A percentile compares a stretch with the other conserved stretches of the same genome.
phyloP scores from a whole-genome alignment of 2,113 vertebrate species.

The Triplophysa tibetana region DNA sequence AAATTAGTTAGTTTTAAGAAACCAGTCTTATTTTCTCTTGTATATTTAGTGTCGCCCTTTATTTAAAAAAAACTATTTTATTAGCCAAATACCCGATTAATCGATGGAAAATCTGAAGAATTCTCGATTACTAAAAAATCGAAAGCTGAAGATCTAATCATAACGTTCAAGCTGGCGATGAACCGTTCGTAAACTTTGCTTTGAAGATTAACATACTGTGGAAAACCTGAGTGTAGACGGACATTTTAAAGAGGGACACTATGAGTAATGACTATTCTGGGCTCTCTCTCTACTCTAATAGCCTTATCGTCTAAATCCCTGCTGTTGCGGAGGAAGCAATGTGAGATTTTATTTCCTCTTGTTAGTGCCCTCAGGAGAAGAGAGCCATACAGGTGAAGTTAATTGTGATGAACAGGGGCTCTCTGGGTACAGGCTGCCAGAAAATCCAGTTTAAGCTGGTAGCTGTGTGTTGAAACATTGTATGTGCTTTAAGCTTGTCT shows the following conservation, averaged over 20 bases:
- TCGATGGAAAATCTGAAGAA: too few relatives aligned
- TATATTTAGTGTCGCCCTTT: too few relatives aligned
- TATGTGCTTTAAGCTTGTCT: too few relatives aligned
- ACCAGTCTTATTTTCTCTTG: too few relatives aligned
- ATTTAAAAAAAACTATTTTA: too few relatives aligned
- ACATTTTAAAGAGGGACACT: constrained; percentile 4
- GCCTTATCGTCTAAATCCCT: constrained; percentile 29
- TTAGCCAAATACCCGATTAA: too few relatives aligned
- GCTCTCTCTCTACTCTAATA: constrained; percentile 23
- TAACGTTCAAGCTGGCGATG: constrained; percentile 15
- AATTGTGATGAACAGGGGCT: constrained; percentile 43
- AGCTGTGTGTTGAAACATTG: too few relatives aligned
- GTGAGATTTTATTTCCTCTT: constrained; percentile 39
- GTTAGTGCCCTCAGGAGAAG: constrained; percentile 37
- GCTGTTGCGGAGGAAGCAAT: constrained; percentile 26
- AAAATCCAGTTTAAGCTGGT: too few relatives aligned
- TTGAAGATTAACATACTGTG: background rate
- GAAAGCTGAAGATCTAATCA: too few relatives aligned
- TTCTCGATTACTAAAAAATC: too few relatives aligned
- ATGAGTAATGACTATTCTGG: constrained; percentile 10
- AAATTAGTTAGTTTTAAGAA: too few relatives aligned
- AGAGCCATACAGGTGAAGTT: constrained; percentile 26
- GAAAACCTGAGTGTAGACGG: background rate
- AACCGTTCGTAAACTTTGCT: background rate
- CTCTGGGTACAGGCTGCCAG: constrained; percentile 4